Conservation (phyloP, 2,888 invertebrate genomes). For the Panopea generosa region DNA sequence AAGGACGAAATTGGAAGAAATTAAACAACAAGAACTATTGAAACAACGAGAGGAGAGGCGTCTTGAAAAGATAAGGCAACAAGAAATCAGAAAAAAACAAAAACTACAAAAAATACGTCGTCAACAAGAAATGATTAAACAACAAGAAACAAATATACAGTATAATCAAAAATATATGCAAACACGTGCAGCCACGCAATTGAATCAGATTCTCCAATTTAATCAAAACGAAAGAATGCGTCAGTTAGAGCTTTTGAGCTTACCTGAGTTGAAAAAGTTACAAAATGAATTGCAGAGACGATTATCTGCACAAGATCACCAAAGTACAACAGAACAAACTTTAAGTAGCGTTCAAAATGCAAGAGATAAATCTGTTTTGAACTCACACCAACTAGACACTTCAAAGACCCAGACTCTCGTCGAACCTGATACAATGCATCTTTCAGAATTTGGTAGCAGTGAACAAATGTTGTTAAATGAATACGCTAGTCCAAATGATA, state of each 20-base stretch:
- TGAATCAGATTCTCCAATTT: conserved; percentile 39
- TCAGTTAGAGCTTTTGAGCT: conserved; percentile 38
- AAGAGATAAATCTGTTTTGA: no score
- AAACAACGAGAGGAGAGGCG: conserved; percentile 1
- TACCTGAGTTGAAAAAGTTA: conserved; percentile 35
- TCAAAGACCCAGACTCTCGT: no score
- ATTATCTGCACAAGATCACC: not conserved
- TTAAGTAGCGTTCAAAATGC: no score
- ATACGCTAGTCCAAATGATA: no score
- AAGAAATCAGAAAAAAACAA: conserved; percentile 7
- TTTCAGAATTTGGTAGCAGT: no score
- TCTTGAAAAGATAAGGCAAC: conserved; percentile 6
- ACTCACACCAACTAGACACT: no score
- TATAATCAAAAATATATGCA: no score
- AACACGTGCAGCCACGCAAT: conserved; percentile 8
- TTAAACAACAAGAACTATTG: conserved; percentile 7
- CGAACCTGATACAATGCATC: no score
- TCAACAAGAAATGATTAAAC: not conserved
- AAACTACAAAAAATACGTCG: not conserved
- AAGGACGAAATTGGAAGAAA: conserved; percentile 13
- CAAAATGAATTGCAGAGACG: conserved; percentile 42
- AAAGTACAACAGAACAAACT: not conserved
- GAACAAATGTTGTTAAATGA: no score
- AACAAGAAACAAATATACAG: conserved; percentile 2
- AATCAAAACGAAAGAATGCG: conserved; percentile 26